Base-by-base conservation (phyloP, 1,140 invertebrate genomes). In the Drosophila persimilis region DNA sequence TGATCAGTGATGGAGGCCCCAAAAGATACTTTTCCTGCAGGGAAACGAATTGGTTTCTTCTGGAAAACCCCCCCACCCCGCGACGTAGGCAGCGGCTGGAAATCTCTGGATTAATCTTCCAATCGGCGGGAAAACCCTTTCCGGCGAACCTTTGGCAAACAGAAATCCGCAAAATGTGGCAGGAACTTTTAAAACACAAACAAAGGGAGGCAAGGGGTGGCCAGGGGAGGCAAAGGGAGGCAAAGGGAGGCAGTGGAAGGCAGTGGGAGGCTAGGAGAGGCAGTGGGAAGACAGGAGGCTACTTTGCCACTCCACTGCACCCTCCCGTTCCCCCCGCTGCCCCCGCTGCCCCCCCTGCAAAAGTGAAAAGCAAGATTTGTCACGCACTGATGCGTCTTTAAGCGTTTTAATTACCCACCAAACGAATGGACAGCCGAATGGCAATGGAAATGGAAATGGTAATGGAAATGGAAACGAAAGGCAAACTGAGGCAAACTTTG, bases 351-450 rank as follows among this genome's bases (percentile, higher is more conserved):
- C 41, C 35, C 7, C 4, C 31, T 35, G 75, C 1, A 89, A 89
- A 89, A 89, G 85, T 89, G 85, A 89, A 89, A 89, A 89, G 85
- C 77, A 80, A 89, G 85, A 89, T 89, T 89, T 89, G 85, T 89
- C 85, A 89, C 85, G 85, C 85, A 78, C 85, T 89, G 85, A 89
- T 89, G 85, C 85, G 80, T 80, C 85, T 89, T 84, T 80, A 89
- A 89, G 85, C 85, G 80, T 89, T 89, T 89, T 89, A 89, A 89
- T 89, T 89, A 89, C 85, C 85, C 85, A 77, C 85, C 70, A 73
- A 73, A 73, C 60, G 71, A 73, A 76, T 67, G 55, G 71, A 73
- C 24, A 7, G 29, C 0, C 29, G 26, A 5, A 26, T 5, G 0
- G 24, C 0, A 26, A 4, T 5, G 29, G 29, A 31, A 73, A 73